phyloP scores from a whole-genome alignment of 1,140 invertebrate species.

The Halotydeus destructor region DNA sequence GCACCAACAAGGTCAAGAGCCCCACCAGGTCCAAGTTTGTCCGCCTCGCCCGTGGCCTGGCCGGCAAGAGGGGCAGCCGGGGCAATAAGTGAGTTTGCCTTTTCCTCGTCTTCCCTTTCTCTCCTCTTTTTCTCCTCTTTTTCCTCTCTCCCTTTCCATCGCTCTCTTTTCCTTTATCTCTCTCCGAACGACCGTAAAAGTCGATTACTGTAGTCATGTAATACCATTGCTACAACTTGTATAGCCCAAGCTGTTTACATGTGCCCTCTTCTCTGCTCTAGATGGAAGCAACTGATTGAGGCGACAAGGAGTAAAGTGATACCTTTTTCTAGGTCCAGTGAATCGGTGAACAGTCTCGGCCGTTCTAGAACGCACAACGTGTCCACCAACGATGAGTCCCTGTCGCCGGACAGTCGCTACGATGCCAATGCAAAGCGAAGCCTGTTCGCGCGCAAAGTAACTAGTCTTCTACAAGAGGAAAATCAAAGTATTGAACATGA shows the following conservation, averaged over 20 bases:
- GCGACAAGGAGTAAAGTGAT: constrained; percentile 17
- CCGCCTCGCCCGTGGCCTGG: constrained; percentile 16
- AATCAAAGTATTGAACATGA: too few relatives aligned
- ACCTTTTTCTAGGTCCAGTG: constrained; percentile 15
- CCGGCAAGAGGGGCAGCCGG: constrained; percentile 15
- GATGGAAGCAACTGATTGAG: constrained; percentile 18
- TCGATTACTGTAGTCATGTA: too few relatives aligned
- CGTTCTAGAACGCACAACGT: background rate
- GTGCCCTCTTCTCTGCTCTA: too few relatives aligned
- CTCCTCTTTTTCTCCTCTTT: too few relatives aligned
- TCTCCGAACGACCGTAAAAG: too few relatives aligned
- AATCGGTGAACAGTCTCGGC: constrained; percentile 7
- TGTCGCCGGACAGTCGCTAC: background rate
- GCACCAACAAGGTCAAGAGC: constrained; percentile 15
- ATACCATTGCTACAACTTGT: too few relatives aligned
- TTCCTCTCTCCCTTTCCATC: too few relatives aligned
- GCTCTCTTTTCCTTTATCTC: too few relatives aligned
- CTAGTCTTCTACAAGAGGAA: constrained; percentile 2
- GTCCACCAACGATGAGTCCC: background rate
- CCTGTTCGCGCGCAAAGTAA: constrained; percentile 9
- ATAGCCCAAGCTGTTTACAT: too few relatives aligned
- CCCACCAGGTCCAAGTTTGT: constrained; percentile 14
- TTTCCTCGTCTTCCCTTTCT: too few relatives aligned
- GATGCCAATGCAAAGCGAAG: constrained; percentile 8
- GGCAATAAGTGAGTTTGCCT: constrained; percentile 13